A percentile compares a stretch with the other conserved stretches of the same genome.
Conservation (phyloP, 2,888 invertebrate genomes). For the Odontothrips loti region DNA sequence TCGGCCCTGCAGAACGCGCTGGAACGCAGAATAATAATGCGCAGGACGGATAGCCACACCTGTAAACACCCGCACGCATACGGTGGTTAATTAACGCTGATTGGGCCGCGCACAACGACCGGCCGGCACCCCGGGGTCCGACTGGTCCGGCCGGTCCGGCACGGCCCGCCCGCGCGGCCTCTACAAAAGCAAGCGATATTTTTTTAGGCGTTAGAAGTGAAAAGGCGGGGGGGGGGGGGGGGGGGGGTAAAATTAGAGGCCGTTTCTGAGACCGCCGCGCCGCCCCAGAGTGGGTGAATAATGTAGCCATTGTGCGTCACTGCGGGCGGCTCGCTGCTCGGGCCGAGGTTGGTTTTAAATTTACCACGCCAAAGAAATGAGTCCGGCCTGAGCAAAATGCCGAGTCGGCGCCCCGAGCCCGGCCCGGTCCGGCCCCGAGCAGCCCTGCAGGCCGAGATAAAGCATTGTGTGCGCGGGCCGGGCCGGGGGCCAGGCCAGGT, state of each 20-base stretch:
- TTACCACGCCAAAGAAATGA: background rate
- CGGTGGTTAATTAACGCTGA: too few relatives aligned
- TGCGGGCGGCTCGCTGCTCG: background rate
- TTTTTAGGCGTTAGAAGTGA: too few relatives aligned
- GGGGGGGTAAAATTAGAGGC: too few relatives aligned
- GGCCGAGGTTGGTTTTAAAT: background rate
- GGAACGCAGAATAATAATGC: background rate
- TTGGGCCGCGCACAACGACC: too few relatives aligned
- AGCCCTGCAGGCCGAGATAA: background rate
- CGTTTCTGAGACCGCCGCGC: too few relatives aligned
- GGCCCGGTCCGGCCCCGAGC: background rate
- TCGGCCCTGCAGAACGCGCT: too few relatives aligned
- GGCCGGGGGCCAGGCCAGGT: background rate
- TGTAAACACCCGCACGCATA: too few relatives aligned
- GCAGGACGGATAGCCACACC: background rate
- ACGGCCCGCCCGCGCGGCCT: too few relatives aligned
- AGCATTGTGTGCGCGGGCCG: background rate
- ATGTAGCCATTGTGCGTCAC: constrained; percentile 6
- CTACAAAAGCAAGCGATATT: too few relatives aligned
- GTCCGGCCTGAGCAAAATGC: background rate
- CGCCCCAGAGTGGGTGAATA: background rate
- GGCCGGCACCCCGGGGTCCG: too few relatives aligned
- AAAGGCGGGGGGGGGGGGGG: too few relatives aligned
- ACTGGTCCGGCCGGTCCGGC: too few relatives aligned
- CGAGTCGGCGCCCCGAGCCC: background rate